phyloP scores from a whole-genome alignment of 2,113 vertebrate species.

The Ceyx cyanopectus region DNA sequence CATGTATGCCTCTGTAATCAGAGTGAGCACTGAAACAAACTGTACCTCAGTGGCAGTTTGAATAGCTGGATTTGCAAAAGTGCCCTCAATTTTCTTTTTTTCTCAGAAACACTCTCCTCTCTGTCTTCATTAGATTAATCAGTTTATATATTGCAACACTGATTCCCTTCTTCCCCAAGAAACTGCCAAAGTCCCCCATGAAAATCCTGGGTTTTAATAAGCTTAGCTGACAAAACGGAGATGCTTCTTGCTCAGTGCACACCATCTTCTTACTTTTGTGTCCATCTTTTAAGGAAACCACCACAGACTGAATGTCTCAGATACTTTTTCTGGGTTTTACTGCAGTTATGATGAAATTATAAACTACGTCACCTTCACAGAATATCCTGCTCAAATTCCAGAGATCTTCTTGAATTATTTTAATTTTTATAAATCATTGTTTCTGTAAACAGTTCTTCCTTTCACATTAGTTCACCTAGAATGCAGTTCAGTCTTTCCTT shows the following conservation, averaged over 20 bases:
- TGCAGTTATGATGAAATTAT: slow-evolving; percentile 37
- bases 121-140: background rate
- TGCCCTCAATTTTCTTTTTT: background rate
- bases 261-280: background rate
- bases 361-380: background rate
- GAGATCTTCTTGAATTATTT: background rate
- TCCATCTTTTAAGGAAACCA: slow-evolving; percentile 20
- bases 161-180: background rate
- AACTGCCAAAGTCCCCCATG: background rate
- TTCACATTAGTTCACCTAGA: background rate
- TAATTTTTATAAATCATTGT: background rate
- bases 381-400: slow-evolving; percentile 11
- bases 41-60: background rate
- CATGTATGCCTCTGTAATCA: background rate
- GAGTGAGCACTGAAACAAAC: background rate
- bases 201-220: background rate
- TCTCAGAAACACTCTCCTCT: background rate
- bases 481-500: background rate
- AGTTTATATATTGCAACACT: background rate
- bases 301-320: background rate
- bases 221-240: background rate
- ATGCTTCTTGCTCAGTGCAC: background rate
- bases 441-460: background rate
- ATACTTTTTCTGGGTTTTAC: background rate
- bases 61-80: background rate